Conservation (phyloP, 2,888 invertebrate species). For the Hymenopus coronatus region DNA sequence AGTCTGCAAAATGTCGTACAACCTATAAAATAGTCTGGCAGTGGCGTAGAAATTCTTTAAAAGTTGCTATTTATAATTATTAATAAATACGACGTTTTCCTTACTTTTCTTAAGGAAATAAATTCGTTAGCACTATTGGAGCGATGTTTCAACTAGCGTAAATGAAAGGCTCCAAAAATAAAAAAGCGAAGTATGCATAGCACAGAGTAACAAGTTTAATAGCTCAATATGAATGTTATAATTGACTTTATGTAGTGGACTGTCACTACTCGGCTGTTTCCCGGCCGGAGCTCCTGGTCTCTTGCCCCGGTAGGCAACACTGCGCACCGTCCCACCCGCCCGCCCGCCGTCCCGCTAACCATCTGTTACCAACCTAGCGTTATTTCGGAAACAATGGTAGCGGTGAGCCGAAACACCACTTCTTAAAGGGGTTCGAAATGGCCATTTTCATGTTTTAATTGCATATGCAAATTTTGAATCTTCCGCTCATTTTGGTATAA, state of each 20-base stretch:
- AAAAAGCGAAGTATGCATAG: background rate
- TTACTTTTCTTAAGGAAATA: background rate
- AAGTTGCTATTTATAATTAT: background rate
- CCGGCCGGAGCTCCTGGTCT: background rate
- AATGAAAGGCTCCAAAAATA: background rate
- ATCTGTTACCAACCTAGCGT: background rate
- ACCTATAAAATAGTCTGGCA: background rate
- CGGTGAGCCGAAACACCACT: too few species aligned
- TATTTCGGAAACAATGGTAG: background rate
- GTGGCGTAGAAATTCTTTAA: background rate
- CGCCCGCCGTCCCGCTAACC: background rate
- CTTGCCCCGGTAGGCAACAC: background rate
- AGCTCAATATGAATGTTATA: background rate
- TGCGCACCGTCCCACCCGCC: background rate
- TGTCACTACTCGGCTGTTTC: background rate
- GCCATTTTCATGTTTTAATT: too few species aligned
- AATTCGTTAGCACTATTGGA: background rate
- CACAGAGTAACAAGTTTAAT: background rate
- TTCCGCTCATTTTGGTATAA: too few species aligned
- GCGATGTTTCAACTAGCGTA: background rate
- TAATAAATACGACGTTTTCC: background rate
- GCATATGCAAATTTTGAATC: too few species aligned
- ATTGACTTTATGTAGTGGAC: background rate
- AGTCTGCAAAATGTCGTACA: background rate
- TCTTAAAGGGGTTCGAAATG: too few species aligned